Conservation (phyloP, 2,888 invertebrate genomes). For the Corbicula japonica region DNA sequence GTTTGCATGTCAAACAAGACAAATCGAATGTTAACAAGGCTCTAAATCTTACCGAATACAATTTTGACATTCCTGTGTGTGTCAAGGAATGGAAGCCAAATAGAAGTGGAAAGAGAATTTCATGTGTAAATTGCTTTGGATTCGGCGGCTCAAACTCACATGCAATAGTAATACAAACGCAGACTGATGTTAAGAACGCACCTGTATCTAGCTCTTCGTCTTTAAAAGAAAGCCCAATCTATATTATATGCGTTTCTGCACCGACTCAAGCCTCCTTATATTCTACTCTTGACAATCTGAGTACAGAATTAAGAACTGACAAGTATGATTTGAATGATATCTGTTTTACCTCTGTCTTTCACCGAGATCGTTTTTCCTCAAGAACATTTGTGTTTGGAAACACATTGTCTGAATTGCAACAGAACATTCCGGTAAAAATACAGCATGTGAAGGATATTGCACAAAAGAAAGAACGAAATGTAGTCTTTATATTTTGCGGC, state of each 20-base stretch:
- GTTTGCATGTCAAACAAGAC: conserved; percentile 63
- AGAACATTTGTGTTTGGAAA: conserved; percentile 27
- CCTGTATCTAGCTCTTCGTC: neutral
- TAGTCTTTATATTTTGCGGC: conserved; percentile 77
- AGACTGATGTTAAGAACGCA: too few relatives aligned
- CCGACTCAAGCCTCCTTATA: neutral
- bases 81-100: conserved; percentile 49
- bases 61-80: conserved; percentile 64
- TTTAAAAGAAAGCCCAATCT: neutral
- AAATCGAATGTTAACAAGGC: conserved; percentile 63
- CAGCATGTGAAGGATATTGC: neutral
- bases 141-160: conserved; percentile 81
- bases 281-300: too few relatives aligned
- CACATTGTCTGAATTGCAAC: neutral
- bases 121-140: conserved; percentile 77
- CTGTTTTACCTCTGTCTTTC: conserved; percentile 43
- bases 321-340: neutral
- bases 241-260: neutral
- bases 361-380: conserved; percentile 40
- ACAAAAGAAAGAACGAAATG: neutral
- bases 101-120: conserved; percentile 55
- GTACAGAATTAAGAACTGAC: neutral
- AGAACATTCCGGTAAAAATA: neutral
- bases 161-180: conserved; percentile 68
- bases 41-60: conserved; percentile 67